Evolutionary conservation across 2,113 vertebrate genomes (phyloP).

Genomic region (Platichthys stellatus): DNA sequence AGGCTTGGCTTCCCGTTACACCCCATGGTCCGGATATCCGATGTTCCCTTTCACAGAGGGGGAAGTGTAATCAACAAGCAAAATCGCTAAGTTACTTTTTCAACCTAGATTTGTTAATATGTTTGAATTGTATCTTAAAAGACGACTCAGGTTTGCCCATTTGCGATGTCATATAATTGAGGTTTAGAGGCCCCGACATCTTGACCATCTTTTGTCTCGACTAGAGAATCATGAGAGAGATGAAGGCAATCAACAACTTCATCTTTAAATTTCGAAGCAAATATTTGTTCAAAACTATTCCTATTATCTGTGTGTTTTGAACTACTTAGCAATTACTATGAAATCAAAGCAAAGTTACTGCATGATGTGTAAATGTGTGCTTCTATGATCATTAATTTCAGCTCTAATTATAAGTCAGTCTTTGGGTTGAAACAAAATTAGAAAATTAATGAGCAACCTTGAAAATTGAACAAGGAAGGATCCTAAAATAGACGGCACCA

Average conservation of each 20-base stretch:
- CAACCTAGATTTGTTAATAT: neutral
- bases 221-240: neutral
- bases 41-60: constrained; percentile 51
- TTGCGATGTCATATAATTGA: neutral
- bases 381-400: neutral
- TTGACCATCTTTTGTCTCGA: neutral
- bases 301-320: neutral
- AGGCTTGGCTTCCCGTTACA: constrained; percentile 72
- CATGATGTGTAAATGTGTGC: neutral
- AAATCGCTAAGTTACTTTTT: constrained; percentile 33
- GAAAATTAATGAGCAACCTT: neutral
- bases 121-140: constrained; percentile 9
- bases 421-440: neutral
- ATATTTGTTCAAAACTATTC: neutral
- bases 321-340: too few relatives aligned
- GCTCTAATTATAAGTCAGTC: neutral
- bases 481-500: too few relatives aligned
- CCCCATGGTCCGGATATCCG: constrained; percentile 64
- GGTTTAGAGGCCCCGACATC: neutral
- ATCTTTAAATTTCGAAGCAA: neutral
- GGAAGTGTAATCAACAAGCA: constrained; percentile 39
- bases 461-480: neutral
- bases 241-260: neutral
- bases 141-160: neutral
- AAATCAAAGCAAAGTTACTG: neutral